These are phyloP conservation scores for Lacerta viridis DNA, from an alignment of 2,797 vertebrate species.

Conservation along the genomic window DNA sequence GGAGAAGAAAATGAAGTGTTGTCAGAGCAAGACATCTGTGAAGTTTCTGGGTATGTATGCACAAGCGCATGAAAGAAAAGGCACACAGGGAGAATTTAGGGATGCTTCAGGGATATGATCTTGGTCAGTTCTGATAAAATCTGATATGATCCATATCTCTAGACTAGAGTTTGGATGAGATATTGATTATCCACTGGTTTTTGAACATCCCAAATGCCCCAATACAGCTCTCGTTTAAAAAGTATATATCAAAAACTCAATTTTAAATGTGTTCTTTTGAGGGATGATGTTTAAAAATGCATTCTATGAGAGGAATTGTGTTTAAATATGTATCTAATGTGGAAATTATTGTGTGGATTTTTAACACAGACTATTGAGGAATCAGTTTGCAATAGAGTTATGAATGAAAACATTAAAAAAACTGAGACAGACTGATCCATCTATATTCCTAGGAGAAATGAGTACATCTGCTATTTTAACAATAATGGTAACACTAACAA, in stretches of 20 bases:
- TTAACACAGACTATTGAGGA: not conserved
- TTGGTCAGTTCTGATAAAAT: not conserved
- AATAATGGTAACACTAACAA: not conserved
- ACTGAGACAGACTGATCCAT: not conserved
- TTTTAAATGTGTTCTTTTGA: too few species aligned
- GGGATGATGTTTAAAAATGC: not conserved
- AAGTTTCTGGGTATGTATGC: not conserved
- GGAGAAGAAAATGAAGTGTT: not conserved
- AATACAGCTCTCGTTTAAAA: not conserved
- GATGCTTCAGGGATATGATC: not conserved
- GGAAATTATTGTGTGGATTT: not conserved
- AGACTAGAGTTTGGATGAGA: not conserved
- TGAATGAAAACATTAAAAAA: not conserved
- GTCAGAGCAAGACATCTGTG: not conserved
- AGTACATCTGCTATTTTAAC: not conserved
- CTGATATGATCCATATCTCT: not conserved
- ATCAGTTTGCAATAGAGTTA: not conserved
- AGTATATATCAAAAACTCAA: not conserved
- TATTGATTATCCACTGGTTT: not conserved
- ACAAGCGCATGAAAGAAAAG: not conserved
- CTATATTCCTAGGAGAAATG: not conserved
- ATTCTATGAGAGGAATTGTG: slow-evolving; percentile 1
- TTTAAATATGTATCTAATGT: not conserved
- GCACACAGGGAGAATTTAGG: not conserved
- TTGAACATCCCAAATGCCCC: not conserved